Conservation (phyloP, 2,888 invertebrate genomes). For the Anticlea derivata region DNA sequence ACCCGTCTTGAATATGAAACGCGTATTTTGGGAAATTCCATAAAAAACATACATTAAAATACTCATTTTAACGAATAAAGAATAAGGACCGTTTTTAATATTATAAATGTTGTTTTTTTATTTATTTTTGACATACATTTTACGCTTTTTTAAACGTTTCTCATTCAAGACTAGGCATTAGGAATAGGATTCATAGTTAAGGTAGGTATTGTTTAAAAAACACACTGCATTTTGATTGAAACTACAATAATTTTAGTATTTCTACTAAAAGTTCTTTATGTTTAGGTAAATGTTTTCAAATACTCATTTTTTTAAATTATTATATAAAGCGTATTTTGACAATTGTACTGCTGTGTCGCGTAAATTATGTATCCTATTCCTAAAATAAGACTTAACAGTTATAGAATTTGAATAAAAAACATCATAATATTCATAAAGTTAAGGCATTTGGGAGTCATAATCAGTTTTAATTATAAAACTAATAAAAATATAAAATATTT, state of each 20-base stretch:
- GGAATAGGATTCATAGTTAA: constrained; percentile 27
- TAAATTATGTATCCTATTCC: constrained; percentile 26
- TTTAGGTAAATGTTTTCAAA: too few relatives aligned
- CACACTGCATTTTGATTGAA: neutral
- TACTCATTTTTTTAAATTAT: too few relatives aligned
- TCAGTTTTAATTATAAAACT: constrained; percentile 21
- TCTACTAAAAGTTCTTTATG: too few relatives aligned
- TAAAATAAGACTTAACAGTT: constrained; percentile 23
- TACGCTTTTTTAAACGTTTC: too few relatives aligned
- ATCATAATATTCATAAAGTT: constrained; percentile 22
- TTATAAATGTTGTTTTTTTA: neutral
- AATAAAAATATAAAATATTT: constrained; percentile 30
- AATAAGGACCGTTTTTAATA: too few relatives aligned
- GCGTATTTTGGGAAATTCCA: neutral
- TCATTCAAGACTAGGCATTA: constrained; percentile 26
- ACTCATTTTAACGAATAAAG: neutral
- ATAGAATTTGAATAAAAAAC: constrained; percentile 34
- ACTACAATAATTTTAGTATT: neutral
- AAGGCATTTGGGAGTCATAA: constrained; percentile 28
- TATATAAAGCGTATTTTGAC: too few relatives aligned
- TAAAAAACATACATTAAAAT: too few relatives aligned
- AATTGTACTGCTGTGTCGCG: neutral
- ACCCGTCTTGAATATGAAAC: constrained; percentile 20
- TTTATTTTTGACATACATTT: too few relatives aligned
- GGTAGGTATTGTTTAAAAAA: neutral